Evolutionary conservation across 2,888 invertebrate genomes (phyloP).

Genomic region (Malthinus seriepunctatus): DNA sequence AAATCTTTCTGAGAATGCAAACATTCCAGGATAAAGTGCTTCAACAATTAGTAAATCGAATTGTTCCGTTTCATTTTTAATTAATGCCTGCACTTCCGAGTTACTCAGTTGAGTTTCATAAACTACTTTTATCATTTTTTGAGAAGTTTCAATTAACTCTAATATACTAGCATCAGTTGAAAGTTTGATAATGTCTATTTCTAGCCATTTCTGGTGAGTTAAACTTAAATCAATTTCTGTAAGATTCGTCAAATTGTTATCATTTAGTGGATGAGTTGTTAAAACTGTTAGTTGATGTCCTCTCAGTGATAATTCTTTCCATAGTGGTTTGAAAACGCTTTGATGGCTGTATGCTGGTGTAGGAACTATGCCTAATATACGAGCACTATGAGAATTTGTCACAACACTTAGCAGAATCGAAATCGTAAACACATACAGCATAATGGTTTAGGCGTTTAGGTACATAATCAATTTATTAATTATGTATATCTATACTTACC

Average conservation of each 20-base stretch:
- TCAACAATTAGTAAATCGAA: slow-evolving; percentile 64
- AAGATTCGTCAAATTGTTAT: slow-evolving; percentile 47
- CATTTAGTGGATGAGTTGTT: slow-evolving; percentile 52
- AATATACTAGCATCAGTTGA: too few species aligned
- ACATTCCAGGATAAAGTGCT: slow-evolving; percentile 56
- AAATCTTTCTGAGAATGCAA: slow-evolving; percentile 60
- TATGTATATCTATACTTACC: too few species aligned
- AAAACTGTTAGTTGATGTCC: slow-evolving; percentile 57
- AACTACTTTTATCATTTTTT: neutral
- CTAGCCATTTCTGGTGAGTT: slow-evolving; percentile 19
- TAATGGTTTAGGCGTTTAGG: too few species aligned
- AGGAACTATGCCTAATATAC: slow-evolving; percentile 53
- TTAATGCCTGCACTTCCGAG: slow-evolving; percentile 42
- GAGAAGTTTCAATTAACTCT: neutral
- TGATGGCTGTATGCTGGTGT: slow-evolving; percentile 57
- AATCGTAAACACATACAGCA: too few species aligned
- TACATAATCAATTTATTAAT: too few species aligned
- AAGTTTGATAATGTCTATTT: too few species aligned
- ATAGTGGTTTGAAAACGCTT: slow-evolving; percentile 52
- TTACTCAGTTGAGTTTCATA: slow-evolving; percentile 27
- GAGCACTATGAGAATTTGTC: slow-evolving; percentile 33
- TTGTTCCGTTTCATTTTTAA: slow-evolving; percentile 47
- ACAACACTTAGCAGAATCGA: too few species aligned
- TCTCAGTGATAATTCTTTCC: slow-evolving; percentile 51
- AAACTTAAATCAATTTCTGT: slow-evolving; percentile 50